Evolutionary conservation across 2,113 vertebrate species (phyloP), one percentile per base, ranked within the genome.

Genomic region (mouse (Mus musculus)): DNA sequence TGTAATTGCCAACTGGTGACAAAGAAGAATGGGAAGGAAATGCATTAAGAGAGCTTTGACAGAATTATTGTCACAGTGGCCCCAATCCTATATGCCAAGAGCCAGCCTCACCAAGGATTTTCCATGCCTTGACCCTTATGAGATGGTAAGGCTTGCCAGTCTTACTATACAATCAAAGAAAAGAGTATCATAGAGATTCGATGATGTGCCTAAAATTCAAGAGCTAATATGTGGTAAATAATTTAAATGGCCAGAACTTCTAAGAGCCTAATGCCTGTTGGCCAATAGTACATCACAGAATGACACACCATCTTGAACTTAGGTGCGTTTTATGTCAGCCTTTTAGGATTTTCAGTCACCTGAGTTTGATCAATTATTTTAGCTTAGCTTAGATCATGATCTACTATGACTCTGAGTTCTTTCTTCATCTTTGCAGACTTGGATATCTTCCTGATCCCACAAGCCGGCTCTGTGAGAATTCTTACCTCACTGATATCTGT

Each of bases 1-100:
- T 97, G 89, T 98, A 98, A 98, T 97, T 95, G 82, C 86, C 92
- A 95, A 69, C 77, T 59, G 86, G 94, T 92, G 91, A 97, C 96
- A 95, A 46, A 87, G 86, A 95, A 95, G 93, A 96, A 95, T 54
- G 65, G 82, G 76, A 75, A 93, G 95, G 84, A 93, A 93, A 92
- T 19, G 81, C 88, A 82, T 75, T 52, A 63, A 88, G 59, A 54
- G 33, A 86, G 76, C 59, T 77, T 77, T 13, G 26, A 93, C 46
- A 95, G 94, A 91, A 96, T 91, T 72, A 91, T 88, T 5, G 0
- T 91, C 88, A 81, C 26, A 54, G 85, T 71, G 63, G 17, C 91
- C 93, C 87, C n/a, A 72, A 2, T 30, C 28, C n/a, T 61, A 54
- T 7, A 28, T 75, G 72, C 46, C 61, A 52, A 82, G 30, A 92